phyloP scores from a whole-genome alignment of 2,888 invertebrate genomes.

The Vesta saturnalis region DNA sequence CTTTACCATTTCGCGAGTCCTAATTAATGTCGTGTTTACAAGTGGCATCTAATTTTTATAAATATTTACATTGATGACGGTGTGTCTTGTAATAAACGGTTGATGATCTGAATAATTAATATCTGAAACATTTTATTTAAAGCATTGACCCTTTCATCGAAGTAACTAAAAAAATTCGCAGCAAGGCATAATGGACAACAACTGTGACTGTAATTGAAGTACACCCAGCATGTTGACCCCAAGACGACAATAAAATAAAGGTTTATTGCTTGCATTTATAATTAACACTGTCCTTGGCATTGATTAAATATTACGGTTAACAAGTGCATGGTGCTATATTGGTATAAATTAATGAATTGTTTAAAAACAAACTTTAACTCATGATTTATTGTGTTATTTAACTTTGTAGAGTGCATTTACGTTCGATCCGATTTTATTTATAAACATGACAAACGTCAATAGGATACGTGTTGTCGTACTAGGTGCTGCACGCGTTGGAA shows the following conservation, averaged over 20 bases:
- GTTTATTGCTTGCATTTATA: conserved; percentile 23
- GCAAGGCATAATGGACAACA: conserved; percentile 20
- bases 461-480: conserved; percentile 83
- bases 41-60: conserved; percentile 1
- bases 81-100: not conserved
- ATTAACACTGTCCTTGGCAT: conserved; percentile 27
- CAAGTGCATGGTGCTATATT: conserved; percentile 9
- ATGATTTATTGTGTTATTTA: conserved; percentile 8
- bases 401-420: not conserved
- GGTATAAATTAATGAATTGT: not conserved
- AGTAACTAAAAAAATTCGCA: conserved; percentile 4
- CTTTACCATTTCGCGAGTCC: conserved; percentile 11
- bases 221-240: conserved; percentile 25
- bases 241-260: conserved; percentile 21
- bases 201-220: conserved; percentile 19
- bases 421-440: not conserved
- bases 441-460: conserved; percentile 78
- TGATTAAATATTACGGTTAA: conserved; percentile 19
- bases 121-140: conserved; percentile 12
- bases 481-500: conserved; percentile 80
- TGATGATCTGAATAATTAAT: conserved; percentile 17
- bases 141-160: conserved; percentile 26
- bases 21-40: conserved; percentile 5
- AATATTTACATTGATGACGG: conserved; percentile 12
- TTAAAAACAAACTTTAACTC: conserved; percentile 4